Conservation (phyloP, 2,797 vertebrate genomes). For the Pangasius sanitwongsei region DNA sequence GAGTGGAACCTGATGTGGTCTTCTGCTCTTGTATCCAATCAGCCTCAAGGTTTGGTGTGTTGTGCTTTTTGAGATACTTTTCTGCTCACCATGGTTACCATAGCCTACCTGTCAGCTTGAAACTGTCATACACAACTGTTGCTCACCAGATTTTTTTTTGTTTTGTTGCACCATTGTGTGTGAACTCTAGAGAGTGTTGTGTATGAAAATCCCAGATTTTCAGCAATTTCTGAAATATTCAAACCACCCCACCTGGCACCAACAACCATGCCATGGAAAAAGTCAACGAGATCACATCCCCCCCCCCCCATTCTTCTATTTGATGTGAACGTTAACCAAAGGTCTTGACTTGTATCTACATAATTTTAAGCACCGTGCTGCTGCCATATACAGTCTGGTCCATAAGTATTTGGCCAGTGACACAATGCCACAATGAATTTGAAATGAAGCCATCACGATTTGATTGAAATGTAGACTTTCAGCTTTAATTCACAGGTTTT, state of each 20-base stretch:
- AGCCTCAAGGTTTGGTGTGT: not conserved
- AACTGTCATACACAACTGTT: not conserved
- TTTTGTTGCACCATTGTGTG: not conserved
- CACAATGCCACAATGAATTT: no score
- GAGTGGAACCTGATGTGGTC: not conserved
- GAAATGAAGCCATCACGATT: no score
- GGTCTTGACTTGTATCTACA: no score
- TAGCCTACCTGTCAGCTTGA: not conserved
- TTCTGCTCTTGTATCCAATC: not conserved
- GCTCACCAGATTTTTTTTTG: not conserved
- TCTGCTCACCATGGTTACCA: not conserved
- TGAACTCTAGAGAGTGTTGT: not conserved
- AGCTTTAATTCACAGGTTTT: not conserved
- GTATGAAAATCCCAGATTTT: not conserved
- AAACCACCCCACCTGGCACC: not conserved
- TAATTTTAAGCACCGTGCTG: no score
- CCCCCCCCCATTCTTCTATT: not conserved
- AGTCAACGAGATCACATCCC: not conserved
- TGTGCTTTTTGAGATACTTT: not conserved
- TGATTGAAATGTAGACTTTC: not conserved
- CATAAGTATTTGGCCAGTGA: no score
- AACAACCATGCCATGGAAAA: not conserved
- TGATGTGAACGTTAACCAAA: not conserved
- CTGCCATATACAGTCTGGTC: no score
- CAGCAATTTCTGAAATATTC: not conserved